Conservation (phyloP, 2,113 vertebrate genomes). For the Hippoglossus stenolepis region DNA sequence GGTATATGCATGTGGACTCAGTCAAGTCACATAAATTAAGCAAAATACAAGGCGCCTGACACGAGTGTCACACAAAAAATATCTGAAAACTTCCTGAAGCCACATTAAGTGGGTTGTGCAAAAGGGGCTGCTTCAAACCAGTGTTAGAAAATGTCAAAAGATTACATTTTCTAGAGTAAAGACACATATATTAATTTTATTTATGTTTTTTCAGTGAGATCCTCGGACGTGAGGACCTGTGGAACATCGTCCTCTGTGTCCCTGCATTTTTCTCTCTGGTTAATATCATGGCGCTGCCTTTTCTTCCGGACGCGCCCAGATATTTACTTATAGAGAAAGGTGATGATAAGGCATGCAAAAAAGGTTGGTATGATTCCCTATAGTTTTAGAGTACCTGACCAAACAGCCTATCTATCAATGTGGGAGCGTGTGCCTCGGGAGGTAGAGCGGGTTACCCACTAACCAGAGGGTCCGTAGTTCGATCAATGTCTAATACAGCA, state of each 20-base stretch:
- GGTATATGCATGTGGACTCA: too few relatives aligned
- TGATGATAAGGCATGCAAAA: conserved; percentile 70
- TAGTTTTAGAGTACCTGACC: not conserved
- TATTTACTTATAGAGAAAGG: conserved; percentile 82
- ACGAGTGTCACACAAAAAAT: too few relatives aligned
- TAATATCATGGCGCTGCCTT: conserved; percentile 71
- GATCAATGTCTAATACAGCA: too few relatives aligned
- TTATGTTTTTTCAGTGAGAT: conserved; percentile 72
- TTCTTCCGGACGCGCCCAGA: conserved; percentile 82
- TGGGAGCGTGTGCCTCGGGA: too few relatives aligned
- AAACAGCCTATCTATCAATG: not conserved
- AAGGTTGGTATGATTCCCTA: conserved; percentile 66
- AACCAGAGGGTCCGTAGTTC: not conserved
- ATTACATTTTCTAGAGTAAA: not conserved
- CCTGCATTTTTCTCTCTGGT: conserved; percentile 68
- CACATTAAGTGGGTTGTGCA: not conserved
- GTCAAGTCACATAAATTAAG: too few relatives aligned
- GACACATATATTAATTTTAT: too few relatives aligned
- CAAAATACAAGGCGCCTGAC: too few relatives aligned
- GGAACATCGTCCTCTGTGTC: conserved; percentile 79
- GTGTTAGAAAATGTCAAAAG: not conserved
- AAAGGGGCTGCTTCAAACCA: too few relatives aligned
- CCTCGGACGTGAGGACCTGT: conserved; percentile 75
- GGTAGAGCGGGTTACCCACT: too few relatives aligned
- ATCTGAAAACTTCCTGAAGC: not conserved